A percentile compares a stretch with the other conserved stretches of the same genome.
Conservation (phyloP, 2,888 invertebrate genomes). For the Brenthis daphne region DNA sequence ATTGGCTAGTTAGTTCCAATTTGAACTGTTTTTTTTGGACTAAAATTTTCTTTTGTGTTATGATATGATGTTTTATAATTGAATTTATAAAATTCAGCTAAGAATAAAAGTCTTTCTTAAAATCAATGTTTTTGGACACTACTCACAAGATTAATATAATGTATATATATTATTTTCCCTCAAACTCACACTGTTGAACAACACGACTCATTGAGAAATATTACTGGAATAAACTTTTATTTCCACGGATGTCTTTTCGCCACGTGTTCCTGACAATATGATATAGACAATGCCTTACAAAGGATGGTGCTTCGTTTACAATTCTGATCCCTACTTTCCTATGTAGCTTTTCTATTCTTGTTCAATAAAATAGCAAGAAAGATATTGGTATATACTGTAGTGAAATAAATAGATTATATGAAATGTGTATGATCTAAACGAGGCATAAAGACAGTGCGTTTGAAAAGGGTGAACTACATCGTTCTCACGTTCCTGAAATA, state of each 20-base stretch:
- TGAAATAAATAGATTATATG: slow-evolving; percentile 20
- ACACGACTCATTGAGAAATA: slow-evolving; percentile 64
- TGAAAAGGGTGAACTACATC: slow-evolving; percentile 73
- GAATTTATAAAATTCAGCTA: too few relatives aligned
- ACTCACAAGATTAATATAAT: not conserved
- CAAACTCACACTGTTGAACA: slow-evolving; percentile 43
- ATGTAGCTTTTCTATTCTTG: slow-evolving; percentile 26
- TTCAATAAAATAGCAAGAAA: slow-evolving; percentile 30
- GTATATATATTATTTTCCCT: not conserved
- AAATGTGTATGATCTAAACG: slow-evolving; percentile 49
- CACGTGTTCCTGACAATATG: slow-evolving; percentile 78
- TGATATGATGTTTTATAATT: too few relatives aligned
- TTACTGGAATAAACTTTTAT: slow-evolving; percentile 75
- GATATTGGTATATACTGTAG: slow-evolving; percentile 28
- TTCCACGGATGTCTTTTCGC: slow-evolving; percentile 76
- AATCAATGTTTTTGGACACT: not conserved
- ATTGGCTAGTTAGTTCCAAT: too few relatives aligned
- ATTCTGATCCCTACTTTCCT: slow-evolving; percentile 37
- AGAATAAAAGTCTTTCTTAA: not conserved
- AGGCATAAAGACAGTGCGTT: slow-evolving; percentile 66
- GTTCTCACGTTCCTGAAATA: slow-evolving; percentile 79
- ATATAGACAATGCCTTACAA: slow-evolving; percentile 78
- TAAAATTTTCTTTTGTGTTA: too few relatives aligned
- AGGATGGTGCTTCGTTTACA: slow-evolving; percentile 67
- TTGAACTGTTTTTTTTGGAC: too few relatives aligned